These are phyloP conservation scores for Eremobia ochroleuca DNA, from an alignment of 2,888 invertebrate genomes.

Conservation along the genomic window DNA sequence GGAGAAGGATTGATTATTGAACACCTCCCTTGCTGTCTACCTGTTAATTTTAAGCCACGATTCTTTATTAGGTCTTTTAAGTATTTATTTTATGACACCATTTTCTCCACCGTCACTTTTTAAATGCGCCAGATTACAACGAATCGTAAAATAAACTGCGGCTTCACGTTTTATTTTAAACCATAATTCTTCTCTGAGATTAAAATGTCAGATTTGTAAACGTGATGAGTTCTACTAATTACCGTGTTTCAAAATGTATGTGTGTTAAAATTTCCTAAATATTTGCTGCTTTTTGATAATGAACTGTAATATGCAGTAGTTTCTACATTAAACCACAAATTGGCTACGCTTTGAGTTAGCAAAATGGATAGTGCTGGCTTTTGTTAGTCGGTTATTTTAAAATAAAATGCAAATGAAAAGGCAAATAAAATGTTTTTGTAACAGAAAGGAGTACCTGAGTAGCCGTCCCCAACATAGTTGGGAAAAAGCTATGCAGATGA, in stretches of 20 bases:
- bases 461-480: no score
- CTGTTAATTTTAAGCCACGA: neutral
- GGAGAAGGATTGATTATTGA: neutral
- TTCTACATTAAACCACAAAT: constrained; percentile 39
- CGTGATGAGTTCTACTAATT: constrained; percentile 54
- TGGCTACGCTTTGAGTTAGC: constrained; percentile 15
- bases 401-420: no score
- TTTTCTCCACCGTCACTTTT: neutral
- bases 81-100: neutral
- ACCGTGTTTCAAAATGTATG: constrained; percentile 15
- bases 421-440: neutral
- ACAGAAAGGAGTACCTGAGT: neutral
- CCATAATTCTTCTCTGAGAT: constrained; percentile 50
- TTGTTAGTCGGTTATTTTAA: constrained; percentile 13
- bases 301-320: neutral
- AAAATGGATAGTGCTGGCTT: constrained; percentile 3
- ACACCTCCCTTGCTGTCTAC: neutral
- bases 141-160: constrained; percentile 5
- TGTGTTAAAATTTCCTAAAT: constrained; percentile 12
- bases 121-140: constrained; percentile 19
- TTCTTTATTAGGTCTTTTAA: neutral
- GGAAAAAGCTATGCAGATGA: no score
- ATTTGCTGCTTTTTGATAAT: neutral
- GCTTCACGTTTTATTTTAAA: constrained; percentile 30
- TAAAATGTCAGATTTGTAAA: constrained; percentile 48